Percentiles rank a stretch among this genome's conserved stretches.
Evolutionary conservation across 2,888 invertebrate species (phyloP).

Genomic region (Oxycera nigricornis): DNA sequence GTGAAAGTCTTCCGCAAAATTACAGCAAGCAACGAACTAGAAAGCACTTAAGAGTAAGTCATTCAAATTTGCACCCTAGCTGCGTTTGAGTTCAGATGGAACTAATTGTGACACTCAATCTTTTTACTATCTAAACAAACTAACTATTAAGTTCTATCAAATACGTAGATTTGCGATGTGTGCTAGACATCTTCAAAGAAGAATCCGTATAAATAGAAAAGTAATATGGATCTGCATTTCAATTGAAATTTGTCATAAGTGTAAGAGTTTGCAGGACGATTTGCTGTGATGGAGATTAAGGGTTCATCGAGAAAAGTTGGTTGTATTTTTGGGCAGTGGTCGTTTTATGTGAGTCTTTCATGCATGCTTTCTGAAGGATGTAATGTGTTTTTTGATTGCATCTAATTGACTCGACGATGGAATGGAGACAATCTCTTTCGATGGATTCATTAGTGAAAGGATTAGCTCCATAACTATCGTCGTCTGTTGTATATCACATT

Average conservation of each 20-base stretch:
- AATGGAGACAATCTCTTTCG: background rate
- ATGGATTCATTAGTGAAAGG: conserved; percentile 15
- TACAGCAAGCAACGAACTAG: background rate
- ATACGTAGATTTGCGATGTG: no score
- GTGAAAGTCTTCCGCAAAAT: background rate
- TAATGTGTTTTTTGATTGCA: background rate
- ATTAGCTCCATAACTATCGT: background rate
- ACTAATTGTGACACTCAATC: background rate
- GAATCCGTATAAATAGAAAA: background rate
- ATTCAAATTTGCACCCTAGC: background rate
- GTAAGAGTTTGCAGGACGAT: no score
- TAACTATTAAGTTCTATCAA: background rate
- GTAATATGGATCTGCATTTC: no score
- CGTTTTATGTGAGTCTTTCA: no score
- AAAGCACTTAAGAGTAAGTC: background rate
- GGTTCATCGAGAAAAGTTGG: no score
- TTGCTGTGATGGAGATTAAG: no score
- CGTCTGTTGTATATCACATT: background rate
- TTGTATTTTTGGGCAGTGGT: no score
- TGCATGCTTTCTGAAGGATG: background rate
- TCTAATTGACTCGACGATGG: conserved; percentile 3
- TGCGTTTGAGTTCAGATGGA: background rate
- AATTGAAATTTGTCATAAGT: no score
- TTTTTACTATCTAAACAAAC: background rate
- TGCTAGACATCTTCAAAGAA: background rate